These are phyloP conservation scores for Deroplatys truncata DNA, from an alignment of 2,888 invertebrate species.

Conservation along the genomic window DNA sequence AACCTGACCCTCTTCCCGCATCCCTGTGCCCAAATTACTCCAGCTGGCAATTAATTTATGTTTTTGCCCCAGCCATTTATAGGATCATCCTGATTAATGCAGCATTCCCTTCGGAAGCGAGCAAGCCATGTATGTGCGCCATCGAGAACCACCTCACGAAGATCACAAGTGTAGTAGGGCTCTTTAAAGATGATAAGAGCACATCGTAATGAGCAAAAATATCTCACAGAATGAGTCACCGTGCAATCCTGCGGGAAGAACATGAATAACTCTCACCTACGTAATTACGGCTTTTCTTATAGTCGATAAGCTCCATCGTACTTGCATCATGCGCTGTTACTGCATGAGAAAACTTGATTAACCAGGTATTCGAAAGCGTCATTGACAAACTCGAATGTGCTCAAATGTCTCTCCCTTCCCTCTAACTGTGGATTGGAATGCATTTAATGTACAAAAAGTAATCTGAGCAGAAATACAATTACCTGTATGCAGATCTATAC, in stretches of 20 bases:
- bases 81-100: conserved; percentile 6
- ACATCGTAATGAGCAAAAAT: neutral
- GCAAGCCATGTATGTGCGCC: neutral
- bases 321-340: no score
- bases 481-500: no score
- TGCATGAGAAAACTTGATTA: no score
- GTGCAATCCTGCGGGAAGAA: neutral
- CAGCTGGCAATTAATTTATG: conserved; percentile 4
- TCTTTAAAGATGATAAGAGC: neutral
- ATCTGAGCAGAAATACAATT: no score
- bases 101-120: neutral
- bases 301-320: neutral
- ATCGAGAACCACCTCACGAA: neutral
- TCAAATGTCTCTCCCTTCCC: no score
- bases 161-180: neutral
- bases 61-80: conserved; percentile 1
- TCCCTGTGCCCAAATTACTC: neutral
- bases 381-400: no score
- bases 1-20: neutral
- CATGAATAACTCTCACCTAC: neutral
- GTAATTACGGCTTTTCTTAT: neutral
- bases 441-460: no score
- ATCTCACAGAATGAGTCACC: neutral
- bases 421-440: no score
- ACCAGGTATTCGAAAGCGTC: no score